These are phyloP conservation scores for Calidris pugnax DNA, from an alignment of 2,113 vertebrate genomes.

Conservation along the genomic window DNA sequence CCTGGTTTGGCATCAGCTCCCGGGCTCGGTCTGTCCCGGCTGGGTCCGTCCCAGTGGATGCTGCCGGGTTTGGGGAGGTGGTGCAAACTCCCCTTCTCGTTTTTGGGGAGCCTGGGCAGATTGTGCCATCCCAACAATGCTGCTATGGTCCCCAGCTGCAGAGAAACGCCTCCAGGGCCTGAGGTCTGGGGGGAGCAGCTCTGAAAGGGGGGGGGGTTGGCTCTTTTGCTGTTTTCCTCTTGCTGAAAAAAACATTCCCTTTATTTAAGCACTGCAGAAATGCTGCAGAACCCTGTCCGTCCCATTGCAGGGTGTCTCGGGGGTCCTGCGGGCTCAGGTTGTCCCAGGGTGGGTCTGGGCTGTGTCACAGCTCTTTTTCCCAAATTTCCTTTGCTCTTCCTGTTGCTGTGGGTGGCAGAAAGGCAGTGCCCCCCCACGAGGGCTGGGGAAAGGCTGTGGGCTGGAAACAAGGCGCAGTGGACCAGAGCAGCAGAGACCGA, in stretches of 20 bases:
- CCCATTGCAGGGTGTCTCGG: accelerated
- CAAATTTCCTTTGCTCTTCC: not conserved
- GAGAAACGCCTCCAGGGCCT: not conserved
- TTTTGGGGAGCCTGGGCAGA: accelerated
- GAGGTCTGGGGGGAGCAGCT: not conserved
- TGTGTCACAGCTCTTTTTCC: not conserved
- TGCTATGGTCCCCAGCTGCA: not conserved
- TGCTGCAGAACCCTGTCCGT: not conserved
- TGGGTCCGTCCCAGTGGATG: not conserved
- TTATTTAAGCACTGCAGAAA: not conserved
- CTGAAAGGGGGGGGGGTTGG: not conserved
- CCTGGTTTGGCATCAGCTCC: not conserved
- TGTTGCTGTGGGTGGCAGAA: accelerated
- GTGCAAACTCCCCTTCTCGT: accelerated
- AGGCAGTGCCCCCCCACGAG: accelerated
- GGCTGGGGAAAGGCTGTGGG: not conserved
- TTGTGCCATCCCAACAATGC: not conserved
- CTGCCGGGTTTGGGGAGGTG: not conserved
- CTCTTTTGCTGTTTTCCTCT: not conserved
- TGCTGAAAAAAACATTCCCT: not conserved
- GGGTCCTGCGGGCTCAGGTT: not conserved
- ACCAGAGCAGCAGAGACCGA: not conserved
- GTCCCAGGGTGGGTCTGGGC: not conserved
- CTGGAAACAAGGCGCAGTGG: not conserved
- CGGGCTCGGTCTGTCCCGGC: not conserved